These are phyloP conservation scores for Sialia sialis DNA, from an alignment of 2,113 vertebrate species.

Conservation along the genomic window DNA sequence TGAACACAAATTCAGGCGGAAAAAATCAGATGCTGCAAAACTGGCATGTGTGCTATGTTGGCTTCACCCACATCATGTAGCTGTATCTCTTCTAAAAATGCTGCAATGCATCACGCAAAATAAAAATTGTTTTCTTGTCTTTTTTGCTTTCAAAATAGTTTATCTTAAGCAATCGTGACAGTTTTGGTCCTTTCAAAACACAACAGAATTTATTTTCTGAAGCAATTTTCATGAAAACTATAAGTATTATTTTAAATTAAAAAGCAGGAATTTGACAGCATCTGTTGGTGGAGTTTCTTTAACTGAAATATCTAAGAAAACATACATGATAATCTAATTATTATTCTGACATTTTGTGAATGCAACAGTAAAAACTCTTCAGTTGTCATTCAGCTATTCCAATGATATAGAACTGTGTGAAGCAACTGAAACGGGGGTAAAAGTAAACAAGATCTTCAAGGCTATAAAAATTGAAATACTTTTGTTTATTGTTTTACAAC, in stretches of 20 bases:
- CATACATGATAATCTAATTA: background rate
- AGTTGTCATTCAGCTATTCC: background rate
- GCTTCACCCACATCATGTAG: background rate
- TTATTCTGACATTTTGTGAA: background rate
- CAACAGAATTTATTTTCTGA: background rate
- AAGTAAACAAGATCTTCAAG: background rate
- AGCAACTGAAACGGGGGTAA: background rate
- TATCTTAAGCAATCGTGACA: background rate
- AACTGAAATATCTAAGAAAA: background rate
- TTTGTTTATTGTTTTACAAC: background rate
- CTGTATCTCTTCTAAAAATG: background rate
- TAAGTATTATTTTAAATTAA: background rate
- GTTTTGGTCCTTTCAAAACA: background rate
- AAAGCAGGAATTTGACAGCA: background rate
- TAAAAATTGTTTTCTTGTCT: background rate
- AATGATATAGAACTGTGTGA: background rate
- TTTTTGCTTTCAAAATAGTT: background rate
- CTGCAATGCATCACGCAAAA: background rate
- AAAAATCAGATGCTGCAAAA: background rate
- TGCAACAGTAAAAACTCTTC: background rate
- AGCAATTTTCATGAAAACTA: background rate
- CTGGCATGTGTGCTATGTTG: background rate
- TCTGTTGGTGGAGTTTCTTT: background rate
- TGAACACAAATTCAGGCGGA: background rate
- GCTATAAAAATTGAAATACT: background rate